Base-by-base conservation (phyloP, 2,888 invertebrate species). In the Torymus texanus region DNA sequence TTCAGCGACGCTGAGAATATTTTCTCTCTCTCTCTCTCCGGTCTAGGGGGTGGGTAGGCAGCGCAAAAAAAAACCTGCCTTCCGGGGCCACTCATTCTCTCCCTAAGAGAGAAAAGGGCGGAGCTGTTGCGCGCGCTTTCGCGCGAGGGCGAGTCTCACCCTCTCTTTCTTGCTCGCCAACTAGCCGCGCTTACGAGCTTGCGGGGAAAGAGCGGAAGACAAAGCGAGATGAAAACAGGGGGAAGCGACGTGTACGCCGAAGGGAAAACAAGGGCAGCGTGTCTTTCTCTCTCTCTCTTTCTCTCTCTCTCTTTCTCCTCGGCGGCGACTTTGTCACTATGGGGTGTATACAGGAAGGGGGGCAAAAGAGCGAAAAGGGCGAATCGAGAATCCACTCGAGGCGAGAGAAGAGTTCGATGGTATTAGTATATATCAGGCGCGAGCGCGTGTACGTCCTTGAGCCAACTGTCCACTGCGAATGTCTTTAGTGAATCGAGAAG, bases 231-330 rank as follows among this genome's bases (percentile, higher is more conserved):
- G 41, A 56, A 65, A 41, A 13, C 72, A 58, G 51, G 74, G 63
- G 65, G 24, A 55, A 41, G 16, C 62, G 63, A 65, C 51, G 62
- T 29, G 68, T 56, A 53, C 18, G 66, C 50, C 53, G 18, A 29
- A 55, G 73, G 78, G 74, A 63, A 73, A 74, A 70, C 61, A 71
- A 79, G 75, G 75, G 61, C 78, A 72, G 63, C 80, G 61, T 66
- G 66, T 66, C 65, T 66, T 8, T 41, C 8, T 41, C 41, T 41
- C 41, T 41, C 41, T 41, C 41, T 41, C 41, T 41, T 2, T 21
- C 21, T 66, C 65, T 66, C 41, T 41, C 8, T 41, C 41, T 41
- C 41, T 41, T 8, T 41, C 41, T 41, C 8, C 41, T 41, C 41
- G 41, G 41, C 41, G 8, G 41, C 41, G 41, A 41, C 41, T 41